Conservation (phyloP, 2,113 vertebrate genomes). For the Oreochromis spilurus region DNA sequence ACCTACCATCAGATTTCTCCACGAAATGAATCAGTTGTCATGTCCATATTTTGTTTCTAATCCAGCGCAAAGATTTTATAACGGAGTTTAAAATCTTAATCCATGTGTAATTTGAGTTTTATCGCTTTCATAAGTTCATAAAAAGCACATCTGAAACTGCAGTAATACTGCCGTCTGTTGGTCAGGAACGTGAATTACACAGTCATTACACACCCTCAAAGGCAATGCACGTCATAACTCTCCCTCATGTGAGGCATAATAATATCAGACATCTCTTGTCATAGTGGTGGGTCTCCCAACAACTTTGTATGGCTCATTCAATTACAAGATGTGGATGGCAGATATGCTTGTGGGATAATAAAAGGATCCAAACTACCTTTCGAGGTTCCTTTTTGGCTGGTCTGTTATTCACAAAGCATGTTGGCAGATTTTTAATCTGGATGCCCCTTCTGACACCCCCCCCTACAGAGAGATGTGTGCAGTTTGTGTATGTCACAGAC, state of each 20-base stretch:
- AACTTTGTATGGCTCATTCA: neutral
- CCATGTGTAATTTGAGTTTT: neutral
- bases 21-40: neutral
- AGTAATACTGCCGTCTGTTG: conserved; percentile 24
- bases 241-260: neutral
- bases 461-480: neutral
- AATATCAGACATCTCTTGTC: neutral
- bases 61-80: neutral
- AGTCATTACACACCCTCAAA: neutral
- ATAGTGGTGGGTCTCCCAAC: neutral
- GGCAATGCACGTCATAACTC: neutral
- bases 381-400: neutral
- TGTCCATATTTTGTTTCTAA: neutral
- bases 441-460: neutral
- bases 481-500: neutral
- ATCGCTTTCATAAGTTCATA: neutral
- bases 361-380: neutral
- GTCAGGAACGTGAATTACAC: neutral
- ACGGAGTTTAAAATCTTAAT: neutral
- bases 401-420: neutral
- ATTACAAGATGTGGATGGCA: neutral
- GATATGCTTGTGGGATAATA: neutral
- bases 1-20: neutral
- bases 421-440: neutral
- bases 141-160: neutral